phyloP scores from a whole-genome alignment of 2,888 invertebrate genomes.

The Hyles lineata region DNA sequence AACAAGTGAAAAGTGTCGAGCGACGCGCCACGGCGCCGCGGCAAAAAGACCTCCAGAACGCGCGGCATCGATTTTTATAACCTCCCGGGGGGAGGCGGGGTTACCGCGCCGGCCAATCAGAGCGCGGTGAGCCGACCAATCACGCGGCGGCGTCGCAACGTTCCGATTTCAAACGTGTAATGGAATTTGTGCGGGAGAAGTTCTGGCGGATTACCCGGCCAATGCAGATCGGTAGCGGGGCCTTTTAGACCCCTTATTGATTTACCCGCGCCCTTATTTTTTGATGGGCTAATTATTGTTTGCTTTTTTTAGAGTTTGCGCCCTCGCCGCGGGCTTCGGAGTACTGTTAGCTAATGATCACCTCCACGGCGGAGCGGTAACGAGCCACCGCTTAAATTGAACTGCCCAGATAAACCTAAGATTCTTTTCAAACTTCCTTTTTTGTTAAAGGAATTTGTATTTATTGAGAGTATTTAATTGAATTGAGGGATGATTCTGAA shows the following conservation, averaged over 20 bases:
- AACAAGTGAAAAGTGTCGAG: slow-evolving; percentile 76
- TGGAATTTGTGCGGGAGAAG: slow-evolving; percentile 80
- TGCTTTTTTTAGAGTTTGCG: slow-evolving; percentile 38
- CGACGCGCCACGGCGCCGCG: slow-evolving; percentile 67
- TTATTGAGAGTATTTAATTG: not conserved
- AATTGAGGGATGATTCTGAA: not conserved
- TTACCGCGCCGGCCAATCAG: slow-evolving; percentile 76
- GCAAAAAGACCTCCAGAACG: slow-evolving; percentile 69
- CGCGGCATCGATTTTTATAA: slow-evolving; percentile 83
- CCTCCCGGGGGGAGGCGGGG: slow-evolving; percentile 76
- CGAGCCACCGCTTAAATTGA: not conserved
- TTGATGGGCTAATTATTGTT: slow-evolving; percentile 42
- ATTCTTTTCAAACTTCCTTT: not conserved
- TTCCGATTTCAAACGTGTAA: slow-evolving; percentile 79
- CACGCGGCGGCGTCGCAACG: slow-evolving; percentile 67
- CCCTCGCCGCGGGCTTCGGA: slow-evolving; percentile 29
- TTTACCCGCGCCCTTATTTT: slow-evolving; percentile 47
- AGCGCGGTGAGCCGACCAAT: slow-evolving; percentile 80
- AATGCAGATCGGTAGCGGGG: slow-evolving; percentile 71
- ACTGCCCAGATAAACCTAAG: not conserved
- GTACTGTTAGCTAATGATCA: slow-evolving; percentile 32
- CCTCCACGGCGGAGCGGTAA: slow-evolving; percentile 20
- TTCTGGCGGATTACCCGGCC: slow-evolving; percentile 72
- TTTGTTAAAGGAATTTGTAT: not conserved
- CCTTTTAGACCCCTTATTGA: slow-evolving; percentile 54